Base-by-base conservation (phyloP, 1,140 invertebrate genomes). In the Musca domestica region DNA sequence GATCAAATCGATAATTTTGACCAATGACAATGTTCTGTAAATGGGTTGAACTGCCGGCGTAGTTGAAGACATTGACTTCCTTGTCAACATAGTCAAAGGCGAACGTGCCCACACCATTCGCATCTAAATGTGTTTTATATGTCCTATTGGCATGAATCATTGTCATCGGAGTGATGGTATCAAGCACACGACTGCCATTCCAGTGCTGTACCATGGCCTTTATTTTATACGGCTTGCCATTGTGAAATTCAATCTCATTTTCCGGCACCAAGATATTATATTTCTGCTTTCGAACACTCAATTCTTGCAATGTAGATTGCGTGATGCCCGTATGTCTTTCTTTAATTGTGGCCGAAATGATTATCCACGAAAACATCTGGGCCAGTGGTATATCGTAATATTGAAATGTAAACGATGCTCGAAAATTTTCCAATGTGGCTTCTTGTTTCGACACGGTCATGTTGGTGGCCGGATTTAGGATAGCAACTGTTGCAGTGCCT, bases 231-330 rank as follows among this genome's bases (percentile, higher is more conserved):
- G 89, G 89, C 49, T 98, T 84, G 7, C 90, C 92, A 2, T 94
- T 93, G 77, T 96, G 95, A 81, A 94, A 98, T 71, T 89, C 91
- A 66, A 91, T 88, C 0, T 93, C 89, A 1, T 91, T 91, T 72
- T 93, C 89, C 54, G 93, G 87, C 46, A 94, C 84, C 71, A 93
- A 88, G 79, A 98, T 86, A 73, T 89, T 90, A 74, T 96, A 94
- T 27, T 89, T 71, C n/a, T 93, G 88, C 69, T 90, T 88, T 76
- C 96, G 89, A 1, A 96, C 80, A n/a, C 88, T 88, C 66, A 95
- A 85, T 70, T 88, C 86, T 0, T 87, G 83, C 0, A 92, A 87
- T 9, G 87, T 86, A 82, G 96, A 96, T 78, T 95, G 94, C 72
- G 90, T 87, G 61, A 74, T 74, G 22, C 89, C 89, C 9, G 92